These are phyloP conservation scores for Saguinus imperator DNA, from an alignment of 2,113 vertebrate genomes.

Conservation along the genomic window DNA sequence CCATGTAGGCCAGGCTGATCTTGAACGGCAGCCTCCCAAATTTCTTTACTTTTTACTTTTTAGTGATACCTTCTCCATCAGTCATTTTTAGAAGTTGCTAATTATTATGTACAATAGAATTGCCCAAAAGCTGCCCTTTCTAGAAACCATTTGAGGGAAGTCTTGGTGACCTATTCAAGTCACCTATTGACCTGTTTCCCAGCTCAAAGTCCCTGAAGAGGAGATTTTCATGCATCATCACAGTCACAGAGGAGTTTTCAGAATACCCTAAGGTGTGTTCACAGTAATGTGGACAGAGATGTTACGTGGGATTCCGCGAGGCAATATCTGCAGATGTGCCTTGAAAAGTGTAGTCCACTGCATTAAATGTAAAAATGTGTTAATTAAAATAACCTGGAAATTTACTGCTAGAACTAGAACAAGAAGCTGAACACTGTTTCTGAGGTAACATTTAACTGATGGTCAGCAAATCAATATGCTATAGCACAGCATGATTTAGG, in stretches of 20 bases:
- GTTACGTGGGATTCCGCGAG: not conserved
- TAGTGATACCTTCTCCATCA: not conserved
- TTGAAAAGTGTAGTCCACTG: not conserved
- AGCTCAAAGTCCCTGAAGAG: not conserved
- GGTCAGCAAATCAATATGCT: conserved; percentile 48
- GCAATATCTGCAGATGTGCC: not conserved
- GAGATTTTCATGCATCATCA: not conserved
- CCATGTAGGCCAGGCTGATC: too few species aligned
- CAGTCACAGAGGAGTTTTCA: not conserved
- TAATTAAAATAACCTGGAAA: conserved; percentile 42
- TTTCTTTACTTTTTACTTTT: not conserved
- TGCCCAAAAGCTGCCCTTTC: not conserved
- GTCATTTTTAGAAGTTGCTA: conserved; percentile 2
- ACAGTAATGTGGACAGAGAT: not conserved
- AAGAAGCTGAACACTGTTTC: not conserved
- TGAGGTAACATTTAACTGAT: conserved; percentile 14
- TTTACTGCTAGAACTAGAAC: not conserved
- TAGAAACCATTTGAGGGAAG: not conserved
- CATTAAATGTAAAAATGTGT: conserved; percentile 22
- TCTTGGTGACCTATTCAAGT: not conserved
- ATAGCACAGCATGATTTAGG: not conserved
- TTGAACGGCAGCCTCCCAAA: too few species aligned
- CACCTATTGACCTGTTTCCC: not conserved
- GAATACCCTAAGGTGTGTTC: not conserved
- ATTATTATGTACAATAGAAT: not conserved